Evolutionary conservation across 2,113 vertebrate species (phyloP).

Genomic region (Mesitornis unicolor): DNA sequence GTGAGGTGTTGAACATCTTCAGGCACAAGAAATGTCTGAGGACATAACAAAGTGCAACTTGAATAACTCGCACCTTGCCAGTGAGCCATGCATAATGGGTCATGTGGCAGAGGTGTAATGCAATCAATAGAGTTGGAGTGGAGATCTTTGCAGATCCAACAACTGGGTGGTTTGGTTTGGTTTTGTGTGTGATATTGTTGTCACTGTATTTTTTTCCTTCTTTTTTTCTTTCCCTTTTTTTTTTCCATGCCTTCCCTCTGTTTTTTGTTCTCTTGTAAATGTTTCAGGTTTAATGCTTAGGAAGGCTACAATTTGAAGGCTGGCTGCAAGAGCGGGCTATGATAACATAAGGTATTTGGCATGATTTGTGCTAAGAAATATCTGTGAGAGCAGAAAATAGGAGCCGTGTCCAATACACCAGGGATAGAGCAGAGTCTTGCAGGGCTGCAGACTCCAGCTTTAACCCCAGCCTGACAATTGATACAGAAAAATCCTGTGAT

Average conservation of each 20-base stretch:
- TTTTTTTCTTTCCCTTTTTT: too few species aligned
- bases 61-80: constrained; percentile 13
- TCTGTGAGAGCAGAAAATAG: not conserved
- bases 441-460: constrained; percentile 27
- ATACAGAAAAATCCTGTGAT: not conserved
- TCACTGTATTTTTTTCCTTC: not conserved
- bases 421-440: not conserved
- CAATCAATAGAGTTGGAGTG: constrained; percentile 59
- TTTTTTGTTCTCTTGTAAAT: not conserved
- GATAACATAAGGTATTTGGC: not conserved
- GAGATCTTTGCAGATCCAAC: not conserved
- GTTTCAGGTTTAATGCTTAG: not conserved
- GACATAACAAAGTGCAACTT: not conserved
- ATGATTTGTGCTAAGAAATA: not conserved
- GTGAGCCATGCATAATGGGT: constrained; percentile 67
- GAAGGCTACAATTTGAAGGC: not conserved
- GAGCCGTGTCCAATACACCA: not conserved
- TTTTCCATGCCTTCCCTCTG: not conserved
- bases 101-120: constrained; percentile 9
- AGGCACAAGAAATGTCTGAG: not conserved
- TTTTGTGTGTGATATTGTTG: not conserved
- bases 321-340: not conserved
- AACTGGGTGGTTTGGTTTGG: not conserved
- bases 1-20: not conserved
- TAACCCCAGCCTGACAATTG: not conserved